Evolutionary conservation across 2,113 vertebrate genomes (phyloP), one percentile per base, ranked within the genome.

Genomic region (Pongo abelii): DNA sequence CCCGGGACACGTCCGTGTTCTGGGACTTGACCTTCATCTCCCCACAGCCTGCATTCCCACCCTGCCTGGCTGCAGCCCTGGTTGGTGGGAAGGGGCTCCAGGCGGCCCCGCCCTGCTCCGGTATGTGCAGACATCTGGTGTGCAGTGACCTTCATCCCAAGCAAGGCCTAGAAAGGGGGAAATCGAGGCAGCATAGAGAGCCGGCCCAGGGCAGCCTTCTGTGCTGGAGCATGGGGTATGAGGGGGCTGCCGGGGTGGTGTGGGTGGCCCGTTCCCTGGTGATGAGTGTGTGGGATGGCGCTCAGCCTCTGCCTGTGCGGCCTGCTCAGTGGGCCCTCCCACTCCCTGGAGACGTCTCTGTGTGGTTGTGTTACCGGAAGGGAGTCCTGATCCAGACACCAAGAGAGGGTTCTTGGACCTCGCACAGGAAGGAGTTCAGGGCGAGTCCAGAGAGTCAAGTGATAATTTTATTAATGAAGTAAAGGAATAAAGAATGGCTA

Each of bases 1-100:
- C 77, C 30, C 4, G 0, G 75, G 52, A 55, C 5, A 4, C 25
- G 5, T 13, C 10, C 23, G 0, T 3, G 7, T 16, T 9, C 52
- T 13, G 7, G 75, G 35, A 7, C 18, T 16, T 8, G 17, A 6
- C 16, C 32, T 75, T 12, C 17, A 0, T 52, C n/a, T 32, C 7
- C 10, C 43, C 67, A 1, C 2, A 0, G 8, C 4, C 6, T 5
- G 27, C 50, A 35, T 22, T 75, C 2, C 55, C 23, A 3, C 6
- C 80, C 48, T 25, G 78, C 43, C n/a, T 55, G 18, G 27, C 46
- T 48, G 4, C 30, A 20, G 13, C 32, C 5, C 83, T 3, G 43
- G 4, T 13, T 23, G 32, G 40, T 11, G 48, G 59, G 35, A 35
- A 22, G 18, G 13, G 16, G 9, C 78, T 14, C 25, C 61, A 32